Conservation (phyloP, 2,888 invertebrate genomes). For the Drosophila trichaetosa region DNA sequence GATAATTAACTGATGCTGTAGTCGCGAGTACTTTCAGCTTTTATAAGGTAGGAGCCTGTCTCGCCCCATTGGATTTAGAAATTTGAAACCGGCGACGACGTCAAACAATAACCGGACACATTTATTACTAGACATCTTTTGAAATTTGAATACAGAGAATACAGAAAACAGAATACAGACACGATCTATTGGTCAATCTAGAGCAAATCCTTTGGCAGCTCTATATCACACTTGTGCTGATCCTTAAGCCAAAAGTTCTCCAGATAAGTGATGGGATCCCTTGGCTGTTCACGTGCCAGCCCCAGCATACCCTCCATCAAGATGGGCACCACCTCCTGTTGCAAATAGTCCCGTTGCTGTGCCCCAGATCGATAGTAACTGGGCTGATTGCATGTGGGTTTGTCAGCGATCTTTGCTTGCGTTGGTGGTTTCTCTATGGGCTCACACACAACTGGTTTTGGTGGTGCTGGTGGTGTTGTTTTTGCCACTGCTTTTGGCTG, state of each 20-base stretch:
- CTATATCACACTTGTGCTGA: conserved; percentile 59
- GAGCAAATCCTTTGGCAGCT: conserved; percentile 54
- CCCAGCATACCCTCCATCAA: conserved; percentile 68
- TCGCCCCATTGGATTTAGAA: conserved; percentile 37
- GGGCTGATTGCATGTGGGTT: not conserved
- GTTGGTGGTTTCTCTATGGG: conserved; percentile 30
- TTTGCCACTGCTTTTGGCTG: not conserved
- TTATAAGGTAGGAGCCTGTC: conserved; percentile 47
- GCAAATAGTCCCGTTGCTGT: conserved; percentile 46
- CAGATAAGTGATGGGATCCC: conserved; percentile 60
- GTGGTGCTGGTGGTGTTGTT: not conserved
- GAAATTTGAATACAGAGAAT: conserved; percentile 49
- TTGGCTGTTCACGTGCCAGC: conserved; percentile 60
- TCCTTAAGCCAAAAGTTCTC: conserved; percentile 61
- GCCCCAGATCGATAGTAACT: conserved; percentile 10
- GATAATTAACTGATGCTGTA: conserved; percentile 63
- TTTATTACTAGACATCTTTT: conserved; percentile 60
- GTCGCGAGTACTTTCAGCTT: conserved; percentile 22
- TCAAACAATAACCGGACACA: conserved; percentile 35
- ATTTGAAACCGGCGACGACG: conserved; percentile 39
- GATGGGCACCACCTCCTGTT: conserved; percentile 60
- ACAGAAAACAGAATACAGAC: not conserved
- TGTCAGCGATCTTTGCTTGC: not conserved
- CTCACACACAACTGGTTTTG: conserved; percentile 8
- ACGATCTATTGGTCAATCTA: not conserved